Conservation (phyloP, 2,797 vertebrate species). For the Oryzias sinensis region DNA sequence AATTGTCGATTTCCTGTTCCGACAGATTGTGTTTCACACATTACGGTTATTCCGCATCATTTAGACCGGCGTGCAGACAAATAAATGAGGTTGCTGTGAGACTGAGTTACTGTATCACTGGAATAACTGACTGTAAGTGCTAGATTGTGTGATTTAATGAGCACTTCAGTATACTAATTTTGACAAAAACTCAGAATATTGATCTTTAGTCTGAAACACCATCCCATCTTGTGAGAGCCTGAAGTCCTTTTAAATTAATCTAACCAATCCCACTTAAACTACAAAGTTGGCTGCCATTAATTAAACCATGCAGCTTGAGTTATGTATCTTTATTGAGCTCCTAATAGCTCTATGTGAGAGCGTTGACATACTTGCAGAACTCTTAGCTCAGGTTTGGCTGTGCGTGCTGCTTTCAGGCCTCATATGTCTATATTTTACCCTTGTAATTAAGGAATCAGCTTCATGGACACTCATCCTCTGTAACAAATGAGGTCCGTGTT, state of each 20-base stretch:
- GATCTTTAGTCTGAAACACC: neutral
- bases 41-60: neutral
- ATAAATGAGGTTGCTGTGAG: neutral
- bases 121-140: no score
- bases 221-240: slow-evolving; percentile 9
- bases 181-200: neutral
- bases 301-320: slow-evolving; percentile 45
- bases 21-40: no score
- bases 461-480: slow-evolving; percentile 63
- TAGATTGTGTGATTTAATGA: no score
- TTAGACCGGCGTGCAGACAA: neutral
- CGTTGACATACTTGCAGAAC: slow-evolving; percentile 27
- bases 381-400: slow-evolving; percentile 20
- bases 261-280: slow-evolving; percentile 53
- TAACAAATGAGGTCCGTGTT: slow-evolving; percentile 75
- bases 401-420: slow-evolving; percentile 22
- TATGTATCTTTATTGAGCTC: slow-evolving; percentile 58
- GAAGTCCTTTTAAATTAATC: slow-evolving; percentile 41
- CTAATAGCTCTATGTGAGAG: slow-evolving; percentile 15
- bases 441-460: slow-evolving; percentile 71
- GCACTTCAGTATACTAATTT: neutral
- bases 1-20: no score
- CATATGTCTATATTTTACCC: slow-evolving; percentile 68
- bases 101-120: no score
- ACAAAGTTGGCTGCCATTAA: slow-evolving; percentile 41